phyloP scores from a whole-genome alignment of 2,888 invertebrate genomes.

The Ptilodon capucinus region DNA sequence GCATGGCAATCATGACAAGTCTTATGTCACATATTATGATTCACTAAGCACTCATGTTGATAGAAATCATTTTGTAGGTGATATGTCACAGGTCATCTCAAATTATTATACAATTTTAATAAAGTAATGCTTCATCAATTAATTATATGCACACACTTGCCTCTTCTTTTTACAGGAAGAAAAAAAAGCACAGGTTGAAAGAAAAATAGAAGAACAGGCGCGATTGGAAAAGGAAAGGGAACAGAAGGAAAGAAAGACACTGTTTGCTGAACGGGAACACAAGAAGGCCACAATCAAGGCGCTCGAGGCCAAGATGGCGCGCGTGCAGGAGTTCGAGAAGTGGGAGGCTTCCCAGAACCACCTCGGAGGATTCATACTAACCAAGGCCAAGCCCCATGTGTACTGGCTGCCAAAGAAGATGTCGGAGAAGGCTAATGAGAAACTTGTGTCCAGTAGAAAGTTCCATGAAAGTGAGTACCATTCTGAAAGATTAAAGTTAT shows the following conservation, averaged over 20 bases:
- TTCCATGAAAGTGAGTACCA: constrained; percentile 85
- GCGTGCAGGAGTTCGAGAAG: constrained; percentile 93
- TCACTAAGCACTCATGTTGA: no score
- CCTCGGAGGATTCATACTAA: constrained; percentile 92
- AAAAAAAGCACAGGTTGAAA: constrained; percentile 90
- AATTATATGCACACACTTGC: no score
- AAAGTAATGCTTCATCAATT: no score
- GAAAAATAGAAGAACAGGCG: constrained; percentile 96
- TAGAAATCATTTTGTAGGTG: no score
- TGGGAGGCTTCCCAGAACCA: constrained; percentile 91
- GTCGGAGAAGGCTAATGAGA: constrained; percentile 86
- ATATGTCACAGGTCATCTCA: no score
- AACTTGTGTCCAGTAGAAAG: constrained; percentile 84
- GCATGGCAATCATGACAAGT: no score
- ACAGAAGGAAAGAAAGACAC: constrained; percentile 90
- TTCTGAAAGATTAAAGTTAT: no score
- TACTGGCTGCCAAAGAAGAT: constrained; percentile 94
- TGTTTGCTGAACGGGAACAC: constrained; percentile 92
- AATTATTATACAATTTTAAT: no score
- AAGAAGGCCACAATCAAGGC: constrained; percentile 94
- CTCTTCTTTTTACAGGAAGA: constrained; percentile 70
- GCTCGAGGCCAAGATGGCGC: constrained; percentile 94
- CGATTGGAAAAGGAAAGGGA: constrained; percentile 91
- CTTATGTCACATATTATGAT: no score
- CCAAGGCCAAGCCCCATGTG: constrained; percentile 92